A percentile compares a stretch with the other conserved stretches of the same genome.
Evolutionary conservation across 2,888 invertebrate genomes (phyloP).

Genomic region (Rhynchonema sp.): DNA sequence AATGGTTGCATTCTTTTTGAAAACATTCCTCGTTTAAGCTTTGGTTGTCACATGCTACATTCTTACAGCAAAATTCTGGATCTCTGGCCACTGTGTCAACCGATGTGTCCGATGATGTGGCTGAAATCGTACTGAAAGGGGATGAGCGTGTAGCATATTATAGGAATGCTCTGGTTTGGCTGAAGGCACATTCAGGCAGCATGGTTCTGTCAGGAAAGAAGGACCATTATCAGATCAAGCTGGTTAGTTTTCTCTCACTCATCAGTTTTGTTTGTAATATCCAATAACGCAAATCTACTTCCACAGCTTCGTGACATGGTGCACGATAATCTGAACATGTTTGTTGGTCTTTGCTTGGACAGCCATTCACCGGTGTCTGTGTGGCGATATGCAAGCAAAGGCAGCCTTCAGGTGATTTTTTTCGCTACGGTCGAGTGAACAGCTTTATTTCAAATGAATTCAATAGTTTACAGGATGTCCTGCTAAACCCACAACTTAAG

Average conservation of each 20-base stretch:
- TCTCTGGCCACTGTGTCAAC: conserved; percentile 2
- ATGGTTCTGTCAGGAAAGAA: conserved; percentile 1
- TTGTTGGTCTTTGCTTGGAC: conserved; percentile 5
- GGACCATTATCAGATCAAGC: conserved; percentile 4
- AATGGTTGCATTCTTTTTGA: no score
- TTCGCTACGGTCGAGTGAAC: no score
- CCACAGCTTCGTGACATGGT: conserved; percentile 4
- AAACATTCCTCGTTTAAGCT: no score
- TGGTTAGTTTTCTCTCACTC: background rate
- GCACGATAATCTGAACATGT: conserved; percentile 5
- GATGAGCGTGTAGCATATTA: conserved; percentile 3
- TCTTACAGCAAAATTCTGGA: conserved; percentile 3
- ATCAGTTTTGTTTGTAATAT: no score
- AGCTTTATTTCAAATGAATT: background rate
- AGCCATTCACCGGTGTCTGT: background rate
- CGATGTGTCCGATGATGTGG: conserved; percentile 5
- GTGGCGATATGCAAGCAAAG: conserved; percentile 4
- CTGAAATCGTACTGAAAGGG: conserved; percentile 6
- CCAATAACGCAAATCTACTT: no score
- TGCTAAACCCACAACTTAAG: background rate
- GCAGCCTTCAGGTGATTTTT: conserved; percentile 1
- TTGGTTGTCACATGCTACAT: background rate
- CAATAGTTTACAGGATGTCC: background rate
- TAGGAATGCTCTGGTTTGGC: conserved; percentile 2
- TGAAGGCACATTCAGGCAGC: conserved; percentile 1